phyloP scores from a whole-genome alignment of 2,888 invertebrate species.

The Diabrotica balteata region DNA sequence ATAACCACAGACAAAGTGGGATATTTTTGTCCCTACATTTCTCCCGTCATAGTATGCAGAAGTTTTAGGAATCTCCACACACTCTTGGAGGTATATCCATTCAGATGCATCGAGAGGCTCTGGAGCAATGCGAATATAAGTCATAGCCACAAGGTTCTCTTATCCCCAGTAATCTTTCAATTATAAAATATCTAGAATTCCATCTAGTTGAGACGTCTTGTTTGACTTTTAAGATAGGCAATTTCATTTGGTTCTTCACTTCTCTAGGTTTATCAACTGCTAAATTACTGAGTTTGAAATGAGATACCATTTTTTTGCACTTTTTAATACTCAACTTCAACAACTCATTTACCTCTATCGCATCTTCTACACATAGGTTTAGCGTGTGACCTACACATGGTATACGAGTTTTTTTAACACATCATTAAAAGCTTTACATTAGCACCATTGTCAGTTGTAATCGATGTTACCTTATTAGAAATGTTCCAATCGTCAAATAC shows the following conservation, averaged over 20 bases:
- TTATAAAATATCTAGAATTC: too few relatives aligned
- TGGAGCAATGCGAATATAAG: not conserved
- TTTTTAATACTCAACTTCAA: too few relatives aligned
- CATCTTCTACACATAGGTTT: too few relatives aligned
- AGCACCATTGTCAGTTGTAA: too few relatives aligned
- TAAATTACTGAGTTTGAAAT: not conserved
- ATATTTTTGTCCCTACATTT: not conserved
- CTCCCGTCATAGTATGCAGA: not conserved
- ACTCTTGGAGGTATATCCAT: not conserved
- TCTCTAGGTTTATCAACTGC: not conserved
- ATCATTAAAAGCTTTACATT: too few relatives aligned
- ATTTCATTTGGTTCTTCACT: not conserved
- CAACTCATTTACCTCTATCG: too few relatives aligned
- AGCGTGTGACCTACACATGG: too few relatives aligned
- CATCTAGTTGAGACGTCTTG: not conserved
- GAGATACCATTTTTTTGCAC: too few relatives aligned
- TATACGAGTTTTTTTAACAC: too few relatives aligned
- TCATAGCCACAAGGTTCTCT: not conserved
- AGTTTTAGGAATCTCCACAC: not conserved
- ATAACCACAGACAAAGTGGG: not conserved
- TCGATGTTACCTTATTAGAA: too few relatives aligned
- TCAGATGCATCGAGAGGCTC: not conserved
- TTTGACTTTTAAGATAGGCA: not conserved
- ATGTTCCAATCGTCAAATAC: too few relatives aligned
- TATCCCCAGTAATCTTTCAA: not conserved